These are phyloP conservation scores for Probosciger aterrimus DNA, from an alignment of 2,113 vertebrate species.

Conservation along the genomic window DNA sequence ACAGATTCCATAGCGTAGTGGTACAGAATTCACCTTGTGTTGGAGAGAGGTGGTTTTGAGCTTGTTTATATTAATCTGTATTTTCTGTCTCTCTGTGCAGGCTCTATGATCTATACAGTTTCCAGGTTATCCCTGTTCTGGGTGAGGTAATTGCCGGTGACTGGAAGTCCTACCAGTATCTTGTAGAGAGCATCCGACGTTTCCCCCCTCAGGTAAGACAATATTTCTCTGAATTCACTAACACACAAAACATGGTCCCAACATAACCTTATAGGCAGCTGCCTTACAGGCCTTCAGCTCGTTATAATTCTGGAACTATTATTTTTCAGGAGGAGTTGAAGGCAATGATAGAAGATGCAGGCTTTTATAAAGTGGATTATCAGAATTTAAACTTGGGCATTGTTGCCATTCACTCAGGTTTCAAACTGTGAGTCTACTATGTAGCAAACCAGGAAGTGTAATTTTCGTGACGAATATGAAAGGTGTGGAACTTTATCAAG, in stretches of 20 bases:
- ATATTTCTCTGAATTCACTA: not conserved
- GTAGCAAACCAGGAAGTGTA: not conserved
- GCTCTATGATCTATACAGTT: constrained; percentile 93
- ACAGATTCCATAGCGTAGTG: not conserved
- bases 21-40: not conserved
- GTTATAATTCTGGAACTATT: not conserved
- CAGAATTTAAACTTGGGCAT: constrained; percentile 84
- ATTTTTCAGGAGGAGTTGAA: constrained; percentile 88
- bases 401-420: constrained; percentile 94
- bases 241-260: not conserved
- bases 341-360: constrained; percentile 88
- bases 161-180: constrained; percentile 97
- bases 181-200: constrained; percentile 92
- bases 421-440: constrained; percentile 82
- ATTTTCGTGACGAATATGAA: not conserved
- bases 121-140: constrained; percentile 94
- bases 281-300: not conserved
- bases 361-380: constrained; percentile 87
- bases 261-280: not conserved
- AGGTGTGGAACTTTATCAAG: not conserved
- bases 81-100: constrained; percentile 63
- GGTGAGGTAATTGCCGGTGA: constrained; percentile 94
- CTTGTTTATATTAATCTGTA: not conserved
- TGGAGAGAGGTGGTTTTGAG: not conserved
- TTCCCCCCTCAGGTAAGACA: constrained; percentile 89